These are phyloP conservation scores for Sebastes trivittatus DNA, from an alignment of 2,797 vertebrate species.

Conservation along the genomic window DNA sequence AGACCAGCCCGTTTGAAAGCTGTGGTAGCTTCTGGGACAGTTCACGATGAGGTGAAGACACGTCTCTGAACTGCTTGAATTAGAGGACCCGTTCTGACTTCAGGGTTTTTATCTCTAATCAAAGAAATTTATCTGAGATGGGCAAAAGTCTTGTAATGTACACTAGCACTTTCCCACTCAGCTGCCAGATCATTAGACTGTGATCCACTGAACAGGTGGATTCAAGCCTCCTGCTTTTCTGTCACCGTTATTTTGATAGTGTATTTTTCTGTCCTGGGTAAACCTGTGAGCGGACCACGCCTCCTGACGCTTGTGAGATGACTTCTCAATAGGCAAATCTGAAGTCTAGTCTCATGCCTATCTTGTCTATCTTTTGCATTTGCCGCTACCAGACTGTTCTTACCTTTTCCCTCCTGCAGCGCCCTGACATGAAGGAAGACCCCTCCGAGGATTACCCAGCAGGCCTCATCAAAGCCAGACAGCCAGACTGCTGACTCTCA, in stretches of 20 bases:
- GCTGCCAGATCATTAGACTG: background rate
- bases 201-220: background rate
- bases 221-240: background rate
- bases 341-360: background rate
- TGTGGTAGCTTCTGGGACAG: background rate
- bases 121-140: background rate
- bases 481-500: conserved; percentile 23
- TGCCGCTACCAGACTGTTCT: background rate
- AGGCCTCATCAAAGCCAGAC: conserved; percentile 39
- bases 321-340: background rate
- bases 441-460: conserved; percentile 33
- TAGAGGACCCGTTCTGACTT: background rate
- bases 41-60: background rate
- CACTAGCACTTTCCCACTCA: background rate
- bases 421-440: conserved; percentile 19
- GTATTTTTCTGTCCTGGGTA: background rate
- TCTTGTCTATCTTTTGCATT: conserved; percentile 9
- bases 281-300: background rate
- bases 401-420: conserved; percentile 1
- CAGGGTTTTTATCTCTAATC: background rate
- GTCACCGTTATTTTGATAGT: background rate
- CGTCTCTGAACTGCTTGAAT: background rate
- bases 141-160: background rate
- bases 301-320: background rate
- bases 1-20: background rate